Evolutionary conservation across 2,888 invertebrate genomes (phyloP).

Genomic region (Diadromus collaris): DNA sequence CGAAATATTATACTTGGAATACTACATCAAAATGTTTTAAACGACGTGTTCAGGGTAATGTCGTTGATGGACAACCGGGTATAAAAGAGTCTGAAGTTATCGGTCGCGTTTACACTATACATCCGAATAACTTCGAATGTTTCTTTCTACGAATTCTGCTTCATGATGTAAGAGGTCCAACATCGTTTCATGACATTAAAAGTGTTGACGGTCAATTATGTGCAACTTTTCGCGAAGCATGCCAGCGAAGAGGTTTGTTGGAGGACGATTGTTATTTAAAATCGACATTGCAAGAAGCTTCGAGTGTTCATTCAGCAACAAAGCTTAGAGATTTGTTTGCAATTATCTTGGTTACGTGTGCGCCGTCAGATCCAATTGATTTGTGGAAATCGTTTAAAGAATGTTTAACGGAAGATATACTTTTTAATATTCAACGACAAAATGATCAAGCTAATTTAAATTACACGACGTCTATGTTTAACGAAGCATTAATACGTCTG

Average conservation of each 20-base stretch:
- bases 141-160: conserved; percentile 64
- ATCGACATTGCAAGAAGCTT: background rate
- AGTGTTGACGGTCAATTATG: conserved; percentile 66
- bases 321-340: too few relatives aligned
- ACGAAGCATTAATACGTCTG: background rate
- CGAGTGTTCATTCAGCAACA: too few relatives aligned
- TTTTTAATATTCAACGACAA: background rate
- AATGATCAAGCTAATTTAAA: background rate
- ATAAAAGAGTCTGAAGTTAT: conserved; percentile 7
- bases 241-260: conserved; percentile 63
- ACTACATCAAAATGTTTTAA: conserved; percentile 49
- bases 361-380: background rate
- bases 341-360: background rate
- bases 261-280: conserved; percentile 69
- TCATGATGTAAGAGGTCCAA: too few relatives aligned
- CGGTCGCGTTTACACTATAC: conserved; percentile 41
- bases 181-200: conserved; percentile 64
- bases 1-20: conserved; percentile 63
- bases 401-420: background rate
- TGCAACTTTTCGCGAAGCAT: conserved; percentile 62
- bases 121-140: too few relatives aligned
- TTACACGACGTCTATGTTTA: background rate
- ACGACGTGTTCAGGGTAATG: conserved; percentile 32
- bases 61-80: conserved; percentile 56
- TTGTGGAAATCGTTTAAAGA: background rate